Evolutionary conservation across 2,888 invertebrate genomes (phyloP).

Genomic region (Cantharis nigra): DNA sequence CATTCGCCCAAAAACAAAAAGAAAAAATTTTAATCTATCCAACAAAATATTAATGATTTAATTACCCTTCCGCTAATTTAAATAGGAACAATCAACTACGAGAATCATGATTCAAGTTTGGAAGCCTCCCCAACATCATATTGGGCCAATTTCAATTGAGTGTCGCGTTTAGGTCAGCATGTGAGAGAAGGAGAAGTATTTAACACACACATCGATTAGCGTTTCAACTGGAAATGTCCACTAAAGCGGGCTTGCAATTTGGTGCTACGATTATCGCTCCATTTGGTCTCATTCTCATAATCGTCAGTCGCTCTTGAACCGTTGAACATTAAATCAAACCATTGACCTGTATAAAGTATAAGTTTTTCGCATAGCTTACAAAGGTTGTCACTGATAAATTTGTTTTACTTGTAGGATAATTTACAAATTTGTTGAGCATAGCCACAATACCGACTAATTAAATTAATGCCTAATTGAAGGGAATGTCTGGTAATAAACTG

Average conservation of each 20-base stretch:
- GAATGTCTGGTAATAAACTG: background rate
- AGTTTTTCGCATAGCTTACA: background rate
- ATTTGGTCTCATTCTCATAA: constrained; percentile 47
- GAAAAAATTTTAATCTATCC: background rate
- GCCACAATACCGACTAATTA: background rate
- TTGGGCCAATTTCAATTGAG: constrained; percentile 37
- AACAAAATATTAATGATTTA: background rate
- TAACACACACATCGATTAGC: constrained; percentile 51
- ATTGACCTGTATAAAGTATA: constrained; percentile 11
- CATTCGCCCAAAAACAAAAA: background rate
- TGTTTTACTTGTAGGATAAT: background rate
- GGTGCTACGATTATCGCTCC: constrained; percentile 46
- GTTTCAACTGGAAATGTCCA: constrained; percentile 53
- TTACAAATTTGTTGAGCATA: background rate
- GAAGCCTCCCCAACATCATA: constrained; percentile 34
- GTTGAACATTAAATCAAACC: constrained; percentile 35
- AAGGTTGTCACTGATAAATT: background rate
- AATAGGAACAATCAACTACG: constrained; percentile 6
- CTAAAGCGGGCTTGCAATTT: constrained; percentile 44
- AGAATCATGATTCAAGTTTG: constrained; percentile 34
- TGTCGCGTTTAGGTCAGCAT: constrained; percentile 30
- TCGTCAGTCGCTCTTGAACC: constrained; percentile 39
- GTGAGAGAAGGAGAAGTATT: constrained; percentile 40
- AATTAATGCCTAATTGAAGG: background rate
- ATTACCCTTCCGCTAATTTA: background rate